Base-by-base conservation (phyloP, 2,113 vertebrate genomes). In the Paratilapia polleni region DNA sequence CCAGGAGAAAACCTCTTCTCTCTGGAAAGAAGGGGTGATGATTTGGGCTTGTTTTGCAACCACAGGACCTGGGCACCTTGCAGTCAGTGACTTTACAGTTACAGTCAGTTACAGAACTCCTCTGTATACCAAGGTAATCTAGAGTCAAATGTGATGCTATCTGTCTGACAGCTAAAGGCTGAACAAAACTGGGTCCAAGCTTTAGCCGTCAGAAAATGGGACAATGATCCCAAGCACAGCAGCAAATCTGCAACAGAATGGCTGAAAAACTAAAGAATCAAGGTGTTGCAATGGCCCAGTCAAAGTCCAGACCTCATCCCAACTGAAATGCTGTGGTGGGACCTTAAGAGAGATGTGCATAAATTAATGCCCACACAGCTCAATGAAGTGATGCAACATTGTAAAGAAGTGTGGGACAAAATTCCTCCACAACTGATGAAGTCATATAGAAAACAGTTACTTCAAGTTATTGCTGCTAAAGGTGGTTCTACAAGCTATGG, bases 111-210 rank as follows among this genome's bases (percentile, higher is more conserved):
- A n/a, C n/a, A n/a, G n/a, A n/a, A n/a, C n/a, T n/a, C n/a, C n/a
- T n/a, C n/a, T n/a, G n/a, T n/a, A n/a, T n/a, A n/a, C n/a, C n/a
- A n/a, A n/a, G n/a, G n/a, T n/a, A n/a, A n/a, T n/a, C n/a, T 4
- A 19, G 7, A 52, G 49, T 8, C 26, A 26, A 28, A 43, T 28
- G 38, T 68, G 41, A 68, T 22, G 41, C 26, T 17, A 49, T 47
- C 38, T 38, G 5, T 2, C 63, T 36, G 43, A 24, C 63, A 47
- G 63, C 63, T 47, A 47, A 70, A 70, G 41, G 5, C 28, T 49
- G 64, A 9, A 8, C 47, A 15, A 49, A 0, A 15, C 64, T 26
- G 24, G 41, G 0, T n/a, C n/a, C n/a, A n/a, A n/a, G n/a, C n/a
- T n/a, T n/a, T n/a, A n/a, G n/a, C n/a, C n/a, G n/a, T 70, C 26